These are phyloP conservation scores for Bursaphelenchus mucronatus DNA, from an alignment of 1,140 invertebrate genomes.

Conservation along the genomic window DNA sequence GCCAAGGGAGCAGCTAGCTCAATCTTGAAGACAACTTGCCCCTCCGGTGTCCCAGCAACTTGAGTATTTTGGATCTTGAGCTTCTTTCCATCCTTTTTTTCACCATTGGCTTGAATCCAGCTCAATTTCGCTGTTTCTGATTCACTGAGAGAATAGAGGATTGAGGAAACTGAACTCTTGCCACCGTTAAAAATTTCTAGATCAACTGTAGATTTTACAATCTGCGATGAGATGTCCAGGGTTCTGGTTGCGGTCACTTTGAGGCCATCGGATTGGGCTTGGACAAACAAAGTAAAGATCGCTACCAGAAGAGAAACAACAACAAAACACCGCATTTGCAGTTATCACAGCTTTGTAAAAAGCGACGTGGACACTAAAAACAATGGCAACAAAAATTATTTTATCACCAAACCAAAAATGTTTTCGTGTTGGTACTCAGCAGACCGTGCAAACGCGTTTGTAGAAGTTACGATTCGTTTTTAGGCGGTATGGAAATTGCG, in stretches of 20 bases:
- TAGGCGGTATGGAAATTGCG: no score
- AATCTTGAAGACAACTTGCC: constrained; percentile 43
- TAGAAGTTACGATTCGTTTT: no score
- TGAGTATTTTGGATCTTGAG: constrained; percentile 21
- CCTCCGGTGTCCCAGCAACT: constrained; percentile 28
- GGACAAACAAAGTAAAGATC: background rate
- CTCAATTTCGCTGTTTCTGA: constrained; percentile 41
- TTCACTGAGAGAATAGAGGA: constrained; percentile 38
- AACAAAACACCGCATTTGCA: no score
- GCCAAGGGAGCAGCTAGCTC: constrained; percentile 42
- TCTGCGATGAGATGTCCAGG: constrained; percentile 50
- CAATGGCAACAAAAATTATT: no score
- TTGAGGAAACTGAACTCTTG: constrained; percentile 32
- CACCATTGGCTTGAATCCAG: constrained; percentile 39
- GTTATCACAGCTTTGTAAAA: no score
- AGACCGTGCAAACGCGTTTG: no score
- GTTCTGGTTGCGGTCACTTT: constrained; percentile 41
- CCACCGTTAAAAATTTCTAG: constrained; percentile 46
- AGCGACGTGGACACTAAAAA: no score
- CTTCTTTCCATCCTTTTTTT: constrained; percentile 33
- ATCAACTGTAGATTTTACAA: constrained; percentile 40
- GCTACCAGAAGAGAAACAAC: no score
- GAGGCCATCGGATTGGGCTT: constrained; percentile 16
- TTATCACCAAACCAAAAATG: no score
- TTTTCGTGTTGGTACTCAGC: no score